Evolutionary conservation across 2,888 invertebrate species (phyloP), one percentile per base, ranked within the genome.

Genomic region (Drosophila anceps): DNA sequence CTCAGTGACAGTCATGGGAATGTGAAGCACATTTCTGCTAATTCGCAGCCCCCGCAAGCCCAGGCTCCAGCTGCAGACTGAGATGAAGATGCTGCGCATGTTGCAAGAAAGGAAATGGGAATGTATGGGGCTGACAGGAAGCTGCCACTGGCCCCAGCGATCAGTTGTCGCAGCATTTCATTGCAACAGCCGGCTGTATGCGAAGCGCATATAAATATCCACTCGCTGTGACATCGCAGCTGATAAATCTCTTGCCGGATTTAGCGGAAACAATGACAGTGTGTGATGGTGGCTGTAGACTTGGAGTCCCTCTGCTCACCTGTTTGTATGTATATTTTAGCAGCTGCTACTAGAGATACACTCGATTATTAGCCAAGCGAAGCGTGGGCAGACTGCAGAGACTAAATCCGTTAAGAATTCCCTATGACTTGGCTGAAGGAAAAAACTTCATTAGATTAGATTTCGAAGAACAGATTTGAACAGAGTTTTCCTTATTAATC

Each of bases 221-320:
- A 77, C 78, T 79, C 79, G 67, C 81, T 83, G 83, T 90, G 90
- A 91, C 91, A 91, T 82, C 24, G 91, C 88, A 84, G 75, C 91
- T 90, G 86, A 85, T 88, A 90, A 88, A 90, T 87, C 89, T 87
- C 73, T 64, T 58, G 71, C 73, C 69, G 79, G 73, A 77, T 75
- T 82, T 76, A 66, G 69, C 73, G 75, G 79, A 76, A 80, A 78
- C 87, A 82, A 76, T 76, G 89, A 69, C 70, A 63, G 61, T 61
- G 82, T 44, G 62, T 46, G 67, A 63, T 55, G 71, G 31, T 44
- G 74, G 43, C 48, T 48, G 44, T 51, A 58, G 53, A 46, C 70
- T 64, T 66, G 57, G 27, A 20, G 20, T 43, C 39, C 68, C 20
- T 41, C 37, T 64, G 73, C 18, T 18, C 41, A 18, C 62, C 46